phyloP scores from a whole-genome alignment of 2,888 invertebrate species.

The Andrena dorsata region DNA sequence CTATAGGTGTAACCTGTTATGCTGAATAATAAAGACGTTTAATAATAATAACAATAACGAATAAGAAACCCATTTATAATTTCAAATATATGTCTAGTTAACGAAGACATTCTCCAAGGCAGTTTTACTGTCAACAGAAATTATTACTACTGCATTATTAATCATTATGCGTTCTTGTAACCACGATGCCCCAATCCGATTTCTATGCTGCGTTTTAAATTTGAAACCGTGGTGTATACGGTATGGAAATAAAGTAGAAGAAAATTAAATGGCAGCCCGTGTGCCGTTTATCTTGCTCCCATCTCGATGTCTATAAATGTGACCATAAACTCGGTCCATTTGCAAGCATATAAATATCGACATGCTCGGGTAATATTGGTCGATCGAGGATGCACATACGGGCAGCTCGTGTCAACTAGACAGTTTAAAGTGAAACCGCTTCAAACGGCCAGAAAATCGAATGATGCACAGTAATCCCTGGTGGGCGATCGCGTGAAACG shows the following conservation, averaged over 20 bases:
- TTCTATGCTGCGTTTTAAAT: slow-evolving; percentile 4
- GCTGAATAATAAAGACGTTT: no score
- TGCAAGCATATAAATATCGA: slow-evolving; percentile 26
- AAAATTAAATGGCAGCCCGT: slow-evolving; percentile 35
- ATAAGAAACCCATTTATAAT: no score
- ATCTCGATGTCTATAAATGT: slow-evolving; percentile 37
- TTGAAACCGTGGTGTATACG: not conserved
- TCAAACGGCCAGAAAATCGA: slow-evolving; percentile 41
- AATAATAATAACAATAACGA: no score
- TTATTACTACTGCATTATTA: no score
- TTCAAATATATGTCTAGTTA: no score
- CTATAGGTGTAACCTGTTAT: no score
- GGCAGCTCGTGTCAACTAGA: slow-evolving; percentile 26
- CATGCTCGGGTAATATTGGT: slow-evolving; percentile 2
- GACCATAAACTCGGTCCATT: slow-evolving; percentile 48
- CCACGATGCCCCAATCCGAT: not conserved
- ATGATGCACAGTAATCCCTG: slow-evolving; percentile 27
- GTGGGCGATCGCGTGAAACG: slow-evolving; percentile 26
- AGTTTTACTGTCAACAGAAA: no score
- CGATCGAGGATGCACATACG: not conserved
- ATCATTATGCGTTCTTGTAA: no score
- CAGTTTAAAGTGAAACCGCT: slow-evolving; percentile 50
- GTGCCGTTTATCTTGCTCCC: slow-evolving; percentile 20
- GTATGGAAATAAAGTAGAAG: slow-evolving; percentile 5
- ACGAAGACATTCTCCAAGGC: no score